Evolutionary conservation across 2,113 vertebrate genomes (phyloP).

Genomic region (Zingel zingel): DNA sequence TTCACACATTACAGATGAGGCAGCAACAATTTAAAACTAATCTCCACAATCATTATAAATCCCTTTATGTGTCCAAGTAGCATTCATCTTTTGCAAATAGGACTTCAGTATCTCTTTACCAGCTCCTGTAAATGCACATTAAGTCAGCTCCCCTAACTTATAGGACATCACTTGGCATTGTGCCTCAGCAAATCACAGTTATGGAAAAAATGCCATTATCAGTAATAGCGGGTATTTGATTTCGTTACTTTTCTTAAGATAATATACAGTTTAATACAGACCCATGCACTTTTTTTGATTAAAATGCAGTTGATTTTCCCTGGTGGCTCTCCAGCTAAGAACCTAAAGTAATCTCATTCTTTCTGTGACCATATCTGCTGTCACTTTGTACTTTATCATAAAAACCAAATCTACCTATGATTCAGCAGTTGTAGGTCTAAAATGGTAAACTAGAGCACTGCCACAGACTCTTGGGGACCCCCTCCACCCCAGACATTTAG

Average conservation of each 20-base stretch:
- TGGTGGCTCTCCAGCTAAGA: background rate
- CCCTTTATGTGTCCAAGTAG: background rate
- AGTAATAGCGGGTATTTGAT: slow-evolving; percentile 6
- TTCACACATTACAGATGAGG: background rate
- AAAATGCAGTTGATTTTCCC: background rate
- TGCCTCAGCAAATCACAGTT: slow-evolving; percentile 1
- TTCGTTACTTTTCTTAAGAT: background rate
- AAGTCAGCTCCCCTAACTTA: background rate
- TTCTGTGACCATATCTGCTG: background rate
- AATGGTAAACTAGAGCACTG: slow-evolving; percentile 23
- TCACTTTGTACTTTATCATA: slow-evolving; percentile 12
- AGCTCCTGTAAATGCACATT: slow-evolving; percentile 6
- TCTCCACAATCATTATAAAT: slow-evolving; percentile 3
- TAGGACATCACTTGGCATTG: background rate
- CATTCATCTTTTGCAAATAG: slow-evolving; percentile 7
- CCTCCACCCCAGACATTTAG: background rate
- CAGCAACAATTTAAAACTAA: slow-evolving; percentile 4
- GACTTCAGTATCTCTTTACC: background rate
- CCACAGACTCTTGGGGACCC: background rate
- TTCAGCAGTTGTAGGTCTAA: slow-evolving; percentile 15
- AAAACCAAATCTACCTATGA: slow-evolving; percentile 5
- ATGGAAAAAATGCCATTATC: slow-evolving; percentile 13
- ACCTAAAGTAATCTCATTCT: background rate
- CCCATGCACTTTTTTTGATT: background rate
- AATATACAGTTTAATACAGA: slow-evolving; percentile 24